phyloP scores from a whole-genome alignment of 2,113 vertebrate genomes.

The Laticauda colubrina region DNA sequence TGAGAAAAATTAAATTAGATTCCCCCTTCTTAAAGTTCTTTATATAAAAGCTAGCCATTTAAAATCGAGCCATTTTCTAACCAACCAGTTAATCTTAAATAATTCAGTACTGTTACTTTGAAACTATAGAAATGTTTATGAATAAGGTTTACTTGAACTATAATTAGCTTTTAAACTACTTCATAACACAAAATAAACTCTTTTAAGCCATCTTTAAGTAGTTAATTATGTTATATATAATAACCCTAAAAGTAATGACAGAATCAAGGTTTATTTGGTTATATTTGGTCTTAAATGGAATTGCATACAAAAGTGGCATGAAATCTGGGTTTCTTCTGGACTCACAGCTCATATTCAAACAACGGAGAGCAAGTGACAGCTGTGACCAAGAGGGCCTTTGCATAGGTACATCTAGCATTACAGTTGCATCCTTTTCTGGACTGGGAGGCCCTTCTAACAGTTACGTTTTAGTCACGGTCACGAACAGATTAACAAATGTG shows the following conservation, averaged over 20 bases:
- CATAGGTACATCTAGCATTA: neutral
- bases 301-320: neutral
- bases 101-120: neutral
- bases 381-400: neutral
- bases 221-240: neutral
- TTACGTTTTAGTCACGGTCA: neutral
- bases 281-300: fast-evolving
- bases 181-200: neutral
- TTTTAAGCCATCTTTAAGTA: neutral
- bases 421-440: neutral
- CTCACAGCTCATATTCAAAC: neutral
- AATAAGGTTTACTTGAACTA: neutral
- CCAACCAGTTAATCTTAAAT: neutral
- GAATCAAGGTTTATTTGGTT: neutral
- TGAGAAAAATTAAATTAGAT: constrained; percentile 10
- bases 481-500: neutral
- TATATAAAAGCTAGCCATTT: neutral
- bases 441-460: neutral
- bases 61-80: neutral
- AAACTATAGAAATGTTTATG: neutral
- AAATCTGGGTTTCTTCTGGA: neutral
- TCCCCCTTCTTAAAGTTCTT: neutral
- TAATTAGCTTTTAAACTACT: neutral
- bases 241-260: neutral
- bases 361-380: neutral